Base-by-base conservation (phyloP, 2,113 vertebrate genomes). In the Pterocles orientalis region DNA sequence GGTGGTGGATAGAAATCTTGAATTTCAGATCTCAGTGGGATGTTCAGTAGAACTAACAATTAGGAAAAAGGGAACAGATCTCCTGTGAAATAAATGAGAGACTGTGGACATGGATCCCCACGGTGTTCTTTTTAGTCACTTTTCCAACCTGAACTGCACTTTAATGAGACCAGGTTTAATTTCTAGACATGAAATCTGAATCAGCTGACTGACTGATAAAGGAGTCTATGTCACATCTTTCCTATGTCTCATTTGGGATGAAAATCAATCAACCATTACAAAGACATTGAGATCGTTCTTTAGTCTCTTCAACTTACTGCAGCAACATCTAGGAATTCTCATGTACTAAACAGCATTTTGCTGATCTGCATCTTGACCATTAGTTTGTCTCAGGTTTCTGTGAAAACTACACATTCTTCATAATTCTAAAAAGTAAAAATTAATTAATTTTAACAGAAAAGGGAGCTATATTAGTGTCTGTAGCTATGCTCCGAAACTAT, bases 1-100 rank as follows among this genome's bases (percentile, higher is more conserved):
- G 50, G 61, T 47, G 56, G 20, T 54, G 33, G n/a, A 47, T 23
- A 86, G 68, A 78, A 95, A 91, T 34, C 16, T 81, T 86, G 80
- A 83, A 58, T 91, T 92, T 94, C 77, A 88, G 36, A 86, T 92
- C 92, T 94, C 92, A 81, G 7, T 91, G 76, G 94, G 60, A 86
- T 70, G 61, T 84, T 94, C 51, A 73, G 51, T 12, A 88, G 86
- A 91, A 91, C 50, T n/a, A 84, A 76, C 80, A 95, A 94, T 94
- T 95, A 94, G 60, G 72, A 95, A 94, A 96, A 94, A 92, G 76
- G 34, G 88, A 94, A 64, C 88, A 96, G 91, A 90, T 93, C 94
- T 95, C 94, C 26, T 88, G 92, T 94, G 91, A 92, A 86, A 93
- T 90, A 86, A 71, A n/a, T 51, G 50, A 86, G 36, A 83, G 60